Base-by-base conservation (phyloP, 2,113 vertebrate genomes). In the Cacatua alba region DNA sequence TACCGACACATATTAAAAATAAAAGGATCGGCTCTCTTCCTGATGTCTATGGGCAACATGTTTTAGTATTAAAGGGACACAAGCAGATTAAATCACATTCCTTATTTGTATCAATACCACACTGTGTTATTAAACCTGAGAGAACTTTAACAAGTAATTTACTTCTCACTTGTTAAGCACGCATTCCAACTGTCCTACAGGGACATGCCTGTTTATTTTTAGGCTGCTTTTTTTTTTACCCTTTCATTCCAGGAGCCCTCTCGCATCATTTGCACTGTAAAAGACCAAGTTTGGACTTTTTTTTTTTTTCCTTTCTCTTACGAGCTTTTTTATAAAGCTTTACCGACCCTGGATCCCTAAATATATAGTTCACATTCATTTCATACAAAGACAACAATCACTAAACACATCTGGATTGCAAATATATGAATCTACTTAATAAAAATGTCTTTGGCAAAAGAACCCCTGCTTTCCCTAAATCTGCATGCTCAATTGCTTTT, bases 51-150 rank as follows among this genome's bases (percentile, higher is more conserved):
- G 72, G 88, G 89, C 82, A 97, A 91, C 39, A 39, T 88, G 85
- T 87, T 96, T 97, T 74, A 94, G 92, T 81, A 79, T 95, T 84
- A 93, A 91, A 91, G 79, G 84, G 85, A 91, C 71, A 83, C 65
- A 76, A 52, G 72, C 92, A 96, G 94, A 97, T 96, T 96, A 97
- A 95, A 95, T 96, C 86, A 96, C 93, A 94, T 92, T 96, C 90
- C 87, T 95, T 97, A 95, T 92, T 96, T 95, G 95, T 93, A 96
- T 75, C 11, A 80, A 93, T 92, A 92, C 88, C 96, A 96, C 86
- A 95, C 94, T 97, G 95, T 72, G 96, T 96, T 96, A 97, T 96
- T 97, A 96, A 97, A 95, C 93, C 92, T 94, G 93, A 95, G 97
- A 96, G 95, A 94, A 97, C 90, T 96, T 96, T 86, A 94, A 96